A percentile compares a stretch with the other conserved stretches of the same genome.
These are phyloP conservation scores for Chromobotia macracanthus DNA, from an alignment of 2,797 vertebrate genomes.

Conservation along the genomic window DNA sequence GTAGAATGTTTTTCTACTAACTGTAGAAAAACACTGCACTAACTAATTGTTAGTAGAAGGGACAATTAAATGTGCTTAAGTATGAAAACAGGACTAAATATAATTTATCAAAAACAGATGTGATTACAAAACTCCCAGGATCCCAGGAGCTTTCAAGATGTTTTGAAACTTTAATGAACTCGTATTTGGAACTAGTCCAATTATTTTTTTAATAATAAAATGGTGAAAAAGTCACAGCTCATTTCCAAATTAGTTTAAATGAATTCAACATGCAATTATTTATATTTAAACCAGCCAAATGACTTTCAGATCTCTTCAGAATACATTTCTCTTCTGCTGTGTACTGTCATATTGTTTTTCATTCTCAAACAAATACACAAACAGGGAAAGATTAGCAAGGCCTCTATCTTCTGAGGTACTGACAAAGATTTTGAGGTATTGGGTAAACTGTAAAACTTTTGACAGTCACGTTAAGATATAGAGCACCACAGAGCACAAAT, in stretches of 20 bases:
- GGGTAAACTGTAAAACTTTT: not conserved
- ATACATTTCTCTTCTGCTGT: not conserved
- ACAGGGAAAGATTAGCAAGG: not conserved
- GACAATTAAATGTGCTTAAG: conserved; percentile 21
- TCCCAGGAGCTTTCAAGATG: not conserved
- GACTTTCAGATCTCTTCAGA: not conserved
- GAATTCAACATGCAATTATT: not conserved
- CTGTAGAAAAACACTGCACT: too few species aligned
- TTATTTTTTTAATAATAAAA: conserved; percentile 9
- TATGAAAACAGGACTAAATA: conserved; percentile 10
- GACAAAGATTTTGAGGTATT: not conserved
- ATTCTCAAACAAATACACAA: not conserved
- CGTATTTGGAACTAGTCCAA: not conserved
- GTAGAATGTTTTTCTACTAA: too few species aligned
- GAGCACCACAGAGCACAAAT: not conserved
- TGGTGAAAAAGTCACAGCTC: not conserved
- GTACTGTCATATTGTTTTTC: not conserved
- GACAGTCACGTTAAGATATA: not conserved
- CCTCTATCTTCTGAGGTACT: not conserved
- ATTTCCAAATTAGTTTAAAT: not conserved
- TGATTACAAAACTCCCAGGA: not conserved
- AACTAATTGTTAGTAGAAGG: too few species aligned
- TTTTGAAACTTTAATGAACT: conserved; percentile 5
- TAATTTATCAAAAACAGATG: conserved; percentile 20
- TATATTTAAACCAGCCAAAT: not conserved